phyloP scores from a whole-genome alignment of 2,113 vertebrate genomes.

The Bubo blakistoni region DNA sequence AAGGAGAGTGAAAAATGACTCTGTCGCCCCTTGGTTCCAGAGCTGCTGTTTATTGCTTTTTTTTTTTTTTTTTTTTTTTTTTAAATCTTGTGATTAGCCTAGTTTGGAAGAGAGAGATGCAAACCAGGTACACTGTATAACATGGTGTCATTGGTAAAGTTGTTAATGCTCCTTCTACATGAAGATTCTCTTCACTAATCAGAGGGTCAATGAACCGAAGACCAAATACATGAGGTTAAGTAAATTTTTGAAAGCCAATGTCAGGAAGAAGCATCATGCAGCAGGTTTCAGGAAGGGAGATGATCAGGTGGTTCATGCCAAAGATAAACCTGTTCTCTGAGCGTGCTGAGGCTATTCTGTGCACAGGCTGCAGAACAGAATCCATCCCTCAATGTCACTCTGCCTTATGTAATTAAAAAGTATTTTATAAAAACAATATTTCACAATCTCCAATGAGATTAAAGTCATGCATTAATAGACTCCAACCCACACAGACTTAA shows the following conservation, averaged over 20 bases:
- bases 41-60: neutral
- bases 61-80: neutral
- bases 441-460: neutral
- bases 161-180: neutral
- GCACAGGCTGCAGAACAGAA: neutral
- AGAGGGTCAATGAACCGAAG: neutral
- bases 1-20: neutral
- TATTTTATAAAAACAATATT: neutral
- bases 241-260: neutral
- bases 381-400: neutral
- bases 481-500: neutral
- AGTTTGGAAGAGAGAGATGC: neutral
- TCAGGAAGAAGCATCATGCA: neutral
- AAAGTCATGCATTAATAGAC: neutral
- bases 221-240: neutral
- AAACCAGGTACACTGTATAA: neutral
- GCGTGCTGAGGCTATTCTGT: neutral
- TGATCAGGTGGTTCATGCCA: neutral
- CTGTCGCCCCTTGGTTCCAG: neutral
- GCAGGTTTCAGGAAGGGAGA: neutral
- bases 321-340: neutral
- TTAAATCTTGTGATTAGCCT: neutral
- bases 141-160: neutral
- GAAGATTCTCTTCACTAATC: neutral
- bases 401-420: neutral